phyloP scores from a whole-genome alignment of 2,113 vertebrate genomes.

The Phylloscopus whistleri region DNA sequence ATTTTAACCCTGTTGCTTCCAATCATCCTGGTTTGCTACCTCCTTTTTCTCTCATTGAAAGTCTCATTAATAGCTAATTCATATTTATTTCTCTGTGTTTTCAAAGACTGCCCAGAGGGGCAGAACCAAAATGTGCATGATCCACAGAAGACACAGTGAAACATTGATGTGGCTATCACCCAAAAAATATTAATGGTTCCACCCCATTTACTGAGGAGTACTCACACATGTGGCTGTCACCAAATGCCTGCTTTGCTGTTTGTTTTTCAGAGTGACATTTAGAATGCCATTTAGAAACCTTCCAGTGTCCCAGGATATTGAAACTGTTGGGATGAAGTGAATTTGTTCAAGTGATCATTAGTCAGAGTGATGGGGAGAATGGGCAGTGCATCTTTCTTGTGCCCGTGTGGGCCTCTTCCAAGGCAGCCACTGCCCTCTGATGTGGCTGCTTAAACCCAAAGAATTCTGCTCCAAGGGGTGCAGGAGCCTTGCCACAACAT shows the following conservation, averaged over 20 bases:
- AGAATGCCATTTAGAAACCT: rapidly evolving
- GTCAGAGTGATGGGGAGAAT: not conserved
- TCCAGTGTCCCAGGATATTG: not conserved
- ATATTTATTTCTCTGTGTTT: not conserved
- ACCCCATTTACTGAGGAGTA: not conserved
- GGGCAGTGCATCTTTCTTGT: rapidly evolving
- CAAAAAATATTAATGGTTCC: rapidly evolving
- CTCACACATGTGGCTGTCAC: not conserved
- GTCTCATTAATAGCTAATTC: not conserved
- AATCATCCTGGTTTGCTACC: not conserved
- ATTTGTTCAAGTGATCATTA: not conserved
- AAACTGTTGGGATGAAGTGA: not conserved
- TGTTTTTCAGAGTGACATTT: not conserved
- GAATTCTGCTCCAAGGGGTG: not conserved
- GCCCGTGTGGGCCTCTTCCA: not conserved
- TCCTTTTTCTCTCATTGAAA: not conserved
- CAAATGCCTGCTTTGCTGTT: not conserved
- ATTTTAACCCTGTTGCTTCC: not conserved
- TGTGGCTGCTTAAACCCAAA: not conserved
- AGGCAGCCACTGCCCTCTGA: not conserved
- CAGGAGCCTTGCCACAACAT: not conserved
- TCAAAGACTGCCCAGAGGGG: not conserved
- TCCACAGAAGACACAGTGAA: no score
- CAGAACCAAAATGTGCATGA: not conserved
- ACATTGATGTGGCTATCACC: rapidly evolving